Base-by-base conservation (phyloP, 2,797 vertebrate genomes). In the Huso huso region DNA sequence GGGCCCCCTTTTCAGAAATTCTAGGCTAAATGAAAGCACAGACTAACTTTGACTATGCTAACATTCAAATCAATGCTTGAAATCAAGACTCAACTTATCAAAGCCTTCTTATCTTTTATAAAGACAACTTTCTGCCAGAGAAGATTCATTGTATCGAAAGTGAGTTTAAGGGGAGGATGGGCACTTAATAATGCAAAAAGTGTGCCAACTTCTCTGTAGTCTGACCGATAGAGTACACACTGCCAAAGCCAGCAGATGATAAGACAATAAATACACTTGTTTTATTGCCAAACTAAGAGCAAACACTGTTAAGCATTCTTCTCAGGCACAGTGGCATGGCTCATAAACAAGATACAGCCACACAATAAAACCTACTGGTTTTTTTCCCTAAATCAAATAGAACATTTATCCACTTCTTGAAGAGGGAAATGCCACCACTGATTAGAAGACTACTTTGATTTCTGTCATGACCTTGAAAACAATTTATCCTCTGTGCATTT, bases 341-440 rank as follows among this genome's bases (percentile, higher is more conserved):
- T 51, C 62, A 64, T 51, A 64, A 69, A 69, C 62, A 69, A 58
- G 48, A 64, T 59, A 64, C 49, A n/a, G 6, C 62, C 48, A 51
- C 61, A 49, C 37, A 12, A 63, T 60, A 59, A 64, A 64, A 49
- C 60, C 50, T 12, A 6, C 58, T 15, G 15, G 6, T 13, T 49
- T 7, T 48, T 50, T 61, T n/a, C 62, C 11, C 10, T 64, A 63
- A 69, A 64, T 69, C 67, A 69, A 64, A 64, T 69, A 59, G 55
- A 23, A 51, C 48, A 60, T 63, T 64, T 69, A 18, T 58, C n/a
- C 48, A 64, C 61, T 50, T 49, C 67, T 64, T 61, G 62, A 69
- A 63, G 67, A 69, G 62, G 8, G 11, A 63, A 64, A 62, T 59
- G 67, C 67, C 67, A 64, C 52, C 62, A 62, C 57, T 67, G 67